A percentile compares a stretch with the other conserved stretches of the same genome.
These are phyloP conservation scores for Porites australiensis DNA, from an alignment of 64 coral and sea anemone genomes.

Conservation along the genomic window DNA sequence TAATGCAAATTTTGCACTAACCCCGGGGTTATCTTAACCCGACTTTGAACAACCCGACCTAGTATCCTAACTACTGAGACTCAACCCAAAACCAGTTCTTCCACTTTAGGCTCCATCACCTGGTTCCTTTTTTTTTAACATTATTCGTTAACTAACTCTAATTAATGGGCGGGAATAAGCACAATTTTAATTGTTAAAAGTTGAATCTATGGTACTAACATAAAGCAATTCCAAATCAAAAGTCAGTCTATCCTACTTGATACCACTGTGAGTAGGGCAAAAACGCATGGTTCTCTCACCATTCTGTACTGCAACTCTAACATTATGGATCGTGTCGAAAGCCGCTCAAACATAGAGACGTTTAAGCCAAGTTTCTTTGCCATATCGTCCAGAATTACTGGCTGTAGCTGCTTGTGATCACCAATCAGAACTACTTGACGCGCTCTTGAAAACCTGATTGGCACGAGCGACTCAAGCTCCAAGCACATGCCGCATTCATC, in stretches of 20 bases:
- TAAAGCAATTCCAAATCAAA: not conserved
- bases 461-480: slow-evolving; percentile 83
- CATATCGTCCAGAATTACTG: slow-evolving; percentile 64
- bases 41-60: too few relatives aligned
- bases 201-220: not conserved
- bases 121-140: too few relatives aligned
- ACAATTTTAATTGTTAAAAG: too few relatives aligned
- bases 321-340: slow-evolving; percentile 64
- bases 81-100: too few relatives aligned
- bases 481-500: slow-evolving; percentile 96
- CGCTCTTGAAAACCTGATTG: slow-evolving; percentile 71
- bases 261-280: too few relatives aligned
- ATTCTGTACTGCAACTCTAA: slow-evolving; percentile 92
- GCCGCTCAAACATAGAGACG: slow-evolving; percentile 89
- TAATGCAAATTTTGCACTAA: too few relatives aligned
- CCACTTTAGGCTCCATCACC: too few relatives aligned
- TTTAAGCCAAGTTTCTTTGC: slow-evolving; percentile 67
- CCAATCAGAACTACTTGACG: slow-evolving; percentile 88
- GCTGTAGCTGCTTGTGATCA: slow-evolving; percentile 94
- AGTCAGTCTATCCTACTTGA: too few relatives aligned
- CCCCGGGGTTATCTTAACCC: too few relatives aligned
- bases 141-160: too few relatives aligned
- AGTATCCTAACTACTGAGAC: too few relatives aligned
- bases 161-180: too few relatives aligned
- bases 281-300: slow-evolving; percentile 36